phyloP scores from a whole-genome alignment of 2,797 vertebrate genomes.

The Rallus crepitans region DNA sequence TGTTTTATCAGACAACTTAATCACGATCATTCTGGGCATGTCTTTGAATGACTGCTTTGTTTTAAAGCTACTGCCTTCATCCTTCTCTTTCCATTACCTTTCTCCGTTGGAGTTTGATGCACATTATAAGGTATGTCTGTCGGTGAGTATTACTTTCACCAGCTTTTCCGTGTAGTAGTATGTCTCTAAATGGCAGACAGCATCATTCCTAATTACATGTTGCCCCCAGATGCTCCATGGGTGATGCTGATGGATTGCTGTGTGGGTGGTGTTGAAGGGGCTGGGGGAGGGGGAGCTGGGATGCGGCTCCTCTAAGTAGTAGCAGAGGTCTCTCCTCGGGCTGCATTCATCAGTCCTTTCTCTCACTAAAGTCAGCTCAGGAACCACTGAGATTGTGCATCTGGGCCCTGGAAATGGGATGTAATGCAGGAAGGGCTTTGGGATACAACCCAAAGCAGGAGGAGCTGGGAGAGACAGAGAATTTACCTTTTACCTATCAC shows the following conservation, averaged over 20 bases:
- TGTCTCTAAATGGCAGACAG: constrained; percentile 54
- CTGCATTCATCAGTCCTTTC: neutral
- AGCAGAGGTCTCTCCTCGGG: constrained; percentile 11
- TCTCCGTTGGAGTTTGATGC: neutral
- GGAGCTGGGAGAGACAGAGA: neutral
- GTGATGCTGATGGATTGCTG: constrained; percentile 67
- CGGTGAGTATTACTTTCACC: constrained; percentile 43
- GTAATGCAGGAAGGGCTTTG: neutral
- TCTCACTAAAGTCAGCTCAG: neutral
- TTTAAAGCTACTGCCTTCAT: neutral
- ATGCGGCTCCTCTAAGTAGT: constrained; percentile 22
- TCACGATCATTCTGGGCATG: neutral
- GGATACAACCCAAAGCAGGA: neutral
- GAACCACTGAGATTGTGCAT: neutral
- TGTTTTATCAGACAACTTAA: neutral
- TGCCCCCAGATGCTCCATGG: constrained; percentile 69
- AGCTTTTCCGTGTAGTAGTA: neutral
- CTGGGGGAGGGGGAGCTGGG: constrained; percentile 34
- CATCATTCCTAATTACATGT: constrained; percentile 61
- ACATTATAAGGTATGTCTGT: neutral
- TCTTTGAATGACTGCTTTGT: neutral
- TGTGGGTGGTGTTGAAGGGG: constrained; percentile 59
- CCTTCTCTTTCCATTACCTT: neutral
- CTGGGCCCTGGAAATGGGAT: neutral
- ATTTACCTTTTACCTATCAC: neutral